Percentiles rank a stretch among this genome's conserved stretches.
These are phyloP conservation scores for Melanostigma gelatinosum DNA, from an alignment of 2,113 vertebrate species.

Conservation along the genomic window DNA sequence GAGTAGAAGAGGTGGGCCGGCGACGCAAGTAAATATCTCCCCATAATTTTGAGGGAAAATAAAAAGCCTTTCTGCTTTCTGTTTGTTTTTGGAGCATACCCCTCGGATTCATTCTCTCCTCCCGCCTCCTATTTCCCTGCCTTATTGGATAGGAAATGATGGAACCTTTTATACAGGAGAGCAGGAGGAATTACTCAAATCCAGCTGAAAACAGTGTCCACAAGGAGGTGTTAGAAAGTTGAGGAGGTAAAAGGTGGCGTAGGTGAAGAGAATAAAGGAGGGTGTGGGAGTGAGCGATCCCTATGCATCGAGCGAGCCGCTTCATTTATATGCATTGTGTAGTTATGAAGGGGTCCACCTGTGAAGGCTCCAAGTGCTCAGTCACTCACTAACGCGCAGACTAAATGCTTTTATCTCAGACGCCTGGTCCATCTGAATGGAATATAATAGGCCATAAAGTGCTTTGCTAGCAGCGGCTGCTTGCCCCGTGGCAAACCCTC, in stretches of 20 bases:
- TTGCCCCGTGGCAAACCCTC: constrained; percentile 71
- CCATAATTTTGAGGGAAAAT: constrained; percentile 21
- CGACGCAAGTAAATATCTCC: constrained; percentile 23
- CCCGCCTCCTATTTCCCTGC: background rate
- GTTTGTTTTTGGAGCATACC: constrained; percentile 6
- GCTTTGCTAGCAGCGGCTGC: constrained; percentile 72
- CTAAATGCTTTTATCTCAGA: constrained; percentile 80
- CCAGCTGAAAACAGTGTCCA: constrained; percentile 12
- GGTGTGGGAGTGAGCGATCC: constrained; percentile 53
- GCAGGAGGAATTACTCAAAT: constrained; percentile 40
- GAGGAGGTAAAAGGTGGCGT: constrained; percentile 22
- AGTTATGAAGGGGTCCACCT: constrained; percentile 72
- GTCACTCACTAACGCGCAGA: constrained; percentile 72
- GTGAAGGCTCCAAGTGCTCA: constrained; percentile 74
- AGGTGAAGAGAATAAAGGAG: constrained; percentile 2
- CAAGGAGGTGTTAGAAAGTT: constrained; percentile 43
- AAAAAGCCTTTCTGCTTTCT: background rate
- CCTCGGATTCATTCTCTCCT: constrained; percentile 7
- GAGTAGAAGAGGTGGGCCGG: constrained; percentile 36
- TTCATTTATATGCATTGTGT: constrained; percentile 77
- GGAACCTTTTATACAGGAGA: constrained; percentile 14
- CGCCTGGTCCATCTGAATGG: constrained; percentile 77
- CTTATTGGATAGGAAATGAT: constrained; percentile 15
- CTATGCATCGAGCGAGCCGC: constrained; percentile 51
- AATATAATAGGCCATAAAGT: constrained; percentile 80